Base-by-base conservation (phyloP, 1,140 invertebrate genomes). In the Cotesia typhae region DNA sequence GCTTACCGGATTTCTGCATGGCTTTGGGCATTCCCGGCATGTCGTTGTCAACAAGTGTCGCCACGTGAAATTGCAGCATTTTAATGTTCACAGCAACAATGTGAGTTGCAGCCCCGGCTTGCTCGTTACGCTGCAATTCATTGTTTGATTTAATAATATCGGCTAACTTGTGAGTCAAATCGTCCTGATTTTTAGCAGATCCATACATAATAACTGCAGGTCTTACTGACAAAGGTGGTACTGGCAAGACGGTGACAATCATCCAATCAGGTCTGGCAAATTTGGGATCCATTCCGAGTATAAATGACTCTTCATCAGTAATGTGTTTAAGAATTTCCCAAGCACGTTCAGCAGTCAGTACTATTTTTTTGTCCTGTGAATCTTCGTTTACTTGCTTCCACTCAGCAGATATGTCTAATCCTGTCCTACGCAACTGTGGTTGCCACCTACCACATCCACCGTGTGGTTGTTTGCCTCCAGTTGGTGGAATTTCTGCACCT, bases 81-180 rank as follows among this genome's bases (percentile, higher is more conserved):
- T 98, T 98, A 12, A 98, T 96, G 84, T 99, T 99, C 85, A 99
- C 98, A 9, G 92, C 88, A 36, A 99, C 94, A 5, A 99, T 96
- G 82, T 99, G 98, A 20, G 97, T 94, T 0, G 98, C 97, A 28
- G 96, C 97, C 41, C 98, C 98, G 63, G 94, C 92, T 77, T 96
- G 92, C 87, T 99, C 98, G 87, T 99, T 99, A 72, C 95, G 91
- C 67, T 94, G 89, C 28, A 99, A 85, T 85, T 99, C 97, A 87
- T 99, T 99, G 83, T 99, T 99, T 1, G 95, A 91, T 89, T 99
- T 99, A 47, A 99, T 96, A 53, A 99, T 99, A 84, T 99, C 98
- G 0, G 98, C 92, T 9, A 99, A 87, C 88, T 99, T 99, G 84
- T 99, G 97, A 0, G 98, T 99, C 74, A 99, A 91, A 91, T 99